Evolutionary conservation across 2,797 vertebrate species (phyloP).

Genomic region (Chelon auratus): DNA sequence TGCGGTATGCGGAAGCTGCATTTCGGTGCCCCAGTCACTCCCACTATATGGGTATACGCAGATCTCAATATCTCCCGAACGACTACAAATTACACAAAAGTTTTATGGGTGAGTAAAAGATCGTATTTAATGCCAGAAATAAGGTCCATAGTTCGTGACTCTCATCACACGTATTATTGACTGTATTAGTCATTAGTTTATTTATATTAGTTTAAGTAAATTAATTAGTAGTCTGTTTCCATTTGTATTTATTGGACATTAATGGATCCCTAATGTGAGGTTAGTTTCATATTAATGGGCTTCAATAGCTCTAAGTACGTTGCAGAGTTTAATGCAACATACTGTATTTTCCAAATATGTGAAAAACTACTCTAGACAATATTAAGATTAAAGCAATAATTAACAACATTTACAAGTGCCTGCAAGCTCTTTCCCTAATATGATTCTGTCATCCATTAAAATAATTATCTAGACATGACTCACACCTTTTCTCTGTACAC

Average conservation of each 20-base stretch:
- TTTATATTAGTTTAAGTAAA: not conserved
- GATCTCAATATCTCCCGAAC: no score
- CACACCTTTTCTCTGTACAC: slow-evolving; percentile 9
- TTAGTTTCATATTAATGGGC: not conserved
- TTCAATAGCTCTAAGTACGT: not conserved
- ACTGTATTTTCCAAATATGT: not conserved
- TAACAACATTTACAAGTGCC: not conserved
- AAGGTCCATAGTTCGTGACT: not conserved
- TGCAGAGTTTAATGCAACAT: not conserved
- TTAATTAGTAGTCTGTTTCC: not conserved
- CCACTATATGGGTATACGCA: no score
- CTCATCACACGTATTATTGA: not conserved
- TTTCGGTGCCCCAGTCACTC: no score
- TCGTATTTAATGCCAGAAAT: no score
- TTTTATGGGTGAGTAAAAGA: no score
- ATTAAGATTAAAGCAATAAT: no score
- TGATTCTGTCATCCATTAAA: not conserved
- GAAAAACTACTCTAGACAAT: not conserved
- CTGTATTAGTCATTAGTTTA: not conserved
- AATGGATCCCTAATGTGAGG: slow-evolving; percentile 1
- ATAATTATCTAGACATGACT: slow-evolving; percentile 12
- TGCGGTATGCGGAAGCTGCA: no score
- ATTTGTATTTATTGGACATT: not conserved
- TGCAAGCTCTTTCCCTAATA: not conserved
- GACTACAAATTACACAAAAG: no score